Percentiles rank a stretch among this genome's conserved stretches.
phyloP scores from a whole-genome alignment of 2,113 vertebrate genomes.

The Numenius arquata region DNA sequence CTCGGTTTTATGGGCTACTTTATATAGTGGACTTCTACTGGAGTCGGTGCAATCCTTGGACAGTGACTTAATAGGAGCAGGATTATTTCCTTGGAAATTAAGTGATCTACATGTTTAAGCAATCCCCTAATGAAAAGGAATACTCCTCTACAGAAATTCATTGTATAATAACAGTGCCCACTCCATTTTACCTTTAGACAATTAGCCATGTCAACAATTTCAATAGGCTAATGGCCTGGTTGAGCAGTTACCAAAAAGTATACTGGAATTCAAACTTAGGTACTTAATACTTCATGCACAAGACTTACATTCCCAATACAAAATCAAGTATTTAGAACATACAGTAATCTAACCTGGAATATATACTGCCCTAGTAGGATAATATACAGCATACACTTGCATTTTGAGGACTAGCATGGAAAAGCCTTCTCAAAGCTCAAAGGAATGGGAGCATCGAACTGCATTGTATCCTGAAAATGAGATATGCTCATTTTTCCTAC shows the following conservation, averaged over 20 bases:
- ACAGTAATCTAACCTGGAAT: background rate
- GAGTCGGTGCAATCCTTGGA: background rate
- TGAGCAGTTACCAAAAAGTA: background rate
- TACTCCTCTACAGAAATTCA: conserved; percentile 39
- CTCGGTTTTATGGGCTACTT: conserved; percentile 63
- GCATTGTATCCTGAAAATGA: background rate
- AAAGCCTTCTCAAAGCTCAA: background rate
- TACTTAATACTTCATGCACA: background rate
- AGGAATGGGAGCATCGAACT: background rate
- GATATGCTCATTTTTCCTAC: background rate
- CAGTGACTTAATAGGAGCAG: background rate
- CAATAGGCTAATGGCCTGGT: background rate
- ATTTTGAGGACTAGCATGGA: background rate
- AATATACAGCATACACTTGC: background rate
- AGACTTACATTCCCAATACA: background rate
- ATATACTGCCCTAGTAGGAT: background rate
- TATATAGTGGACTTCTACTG: background rate
- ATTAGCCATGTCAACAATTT: conserved; percentile 64
- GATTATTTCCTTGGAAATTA: conserved; percentile 6
- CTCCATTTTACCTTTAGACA: conserved; percentile 56
- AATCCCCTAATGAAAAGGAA: conserved; percentile 62
- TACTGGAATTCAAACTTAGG: background rate
- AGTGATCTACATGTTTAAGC: conserved; percentile 43
- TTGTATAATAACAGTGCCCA: conserved; percentile 53
- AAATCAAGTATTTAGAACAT: background rate